phyloP scores from a whole-genome alignment of 2,888 invertebrate genomes.

The Drosophila acutilabella region DNA sequence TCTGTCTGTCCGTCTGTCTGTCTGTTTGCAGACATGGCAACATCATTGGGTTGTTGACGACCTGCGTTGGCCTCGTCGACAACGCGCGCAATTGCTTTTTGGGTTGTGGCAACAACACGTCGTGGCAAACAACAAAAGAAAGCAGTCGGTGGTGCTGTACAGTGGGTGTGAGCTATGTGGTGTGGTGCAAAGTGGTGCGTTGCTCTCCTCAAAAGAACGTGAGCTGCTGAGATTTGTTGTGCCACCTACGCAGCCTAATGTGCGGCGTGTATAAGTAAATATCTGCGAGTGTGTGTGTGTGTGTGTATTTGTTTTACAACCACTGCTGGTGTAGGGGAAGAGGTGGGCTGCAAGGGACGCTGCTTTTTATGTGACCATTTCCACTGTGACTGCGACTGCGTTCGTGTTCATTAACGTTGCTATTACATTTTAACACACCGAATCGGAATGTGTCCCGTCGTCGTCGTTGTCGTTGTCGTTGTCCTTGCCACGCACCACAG shows the following conservation, averaged over 20 bases:
- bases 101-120: constrained; percentile 32
- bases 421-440: constrained; percentile 79
- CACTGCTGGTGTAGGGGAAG: constrained; percentile 51
- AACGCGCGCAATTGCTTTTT: constrained; percentile 55
- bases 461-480: constrained; percentile 45
- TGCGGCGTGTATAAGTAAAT: constrained; percentile 56
- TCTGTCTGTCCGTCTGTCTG: constrained; percentile 19
- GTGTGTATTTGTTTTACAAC: constrained; percentile 73
- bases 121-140: constrained; percentile 30
- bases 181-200: constrained; percentile 28
- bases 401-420: constrained; percentile 79
- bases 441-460: constrained; percentile 78
- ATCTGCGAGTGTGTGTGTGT: constrained; percentile 4
- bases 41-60: constrained; percentile 39
- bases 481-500: constrained; percentile 48
- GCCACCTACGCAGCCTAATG: constrained; percentile 62
- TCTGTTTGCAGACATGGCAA: constrained; percentile 27
- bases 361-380: constrained; percentile 78
- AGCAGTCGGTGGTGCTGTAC: constrained; percentile 9
- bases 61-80: constrained; percentile 63
- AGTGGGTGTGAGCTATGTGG: constrained; percentile 12
- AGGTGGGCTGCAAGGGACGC: constrained; percentile 35
- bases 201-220: constrained; percentile 53
- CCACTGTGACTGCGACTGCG: constrained; percentile 71
- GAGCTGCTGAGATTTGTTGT: constrained; percentile 73